Evolutionary conservation across 2,797 vertebrate species (phyloP).

Genomic region (Kryptopterus vitreolus): DNA sequence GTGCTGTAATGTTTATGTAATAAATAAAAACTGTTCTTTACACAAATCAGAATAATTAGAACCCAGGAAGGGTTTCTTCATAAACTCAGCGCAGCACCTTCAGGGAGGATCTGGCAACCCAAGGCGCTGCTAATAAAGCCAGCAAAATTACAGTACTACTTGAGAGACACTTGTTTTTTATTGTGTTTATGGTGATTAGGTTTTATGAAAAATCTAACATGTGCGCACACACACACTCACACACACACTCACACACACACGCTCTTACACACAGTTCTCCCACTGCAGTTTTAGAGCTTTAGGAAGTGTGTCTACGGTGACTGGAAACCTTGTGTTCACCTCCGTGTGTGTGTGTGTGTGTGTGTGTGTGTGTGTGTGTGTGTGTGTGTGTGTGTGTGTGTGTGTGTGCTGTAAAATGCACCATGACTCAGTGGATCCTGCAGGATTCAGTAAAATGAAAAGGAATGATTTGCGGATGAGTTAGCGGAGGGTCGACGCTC

Average conservation of each 20-base stretch:
- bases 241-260: background rate
- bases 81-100: background rate
- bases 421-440: constrained; percentile 9
- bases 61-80: background rate
- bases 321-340: background rate
- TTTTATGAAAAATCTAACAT: background rate
- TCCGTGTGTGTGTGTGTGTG: background rate
- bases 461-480: constrained; percentile 52
- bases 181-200: background rate
- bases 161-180: background rate
- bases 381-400: constrained; percentile 5
- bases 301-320: background rate
- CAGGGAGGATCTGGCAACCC: constrained; percentile 1
- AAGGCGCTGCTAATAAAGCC: background rate
- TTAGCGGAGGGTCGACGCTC: constrained; percentile 16
- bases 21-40: too few species aligned
- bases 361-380: background rate
- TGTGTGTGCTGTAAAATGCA: background rate
- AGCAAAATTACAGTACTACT: background rate
- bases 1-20: too few species aligned
- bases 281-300: background rate
- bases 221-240: background rate
- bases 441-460: constrained; percentile 52
- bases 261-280: background rate
- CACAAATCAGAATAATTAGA: background rate